Evolutionary conservation across 2,888 invertebrate species (phyloP), one percentile per base, ranked within the genome.

Genomic region (Caenorhabditis sp.): DNA sequence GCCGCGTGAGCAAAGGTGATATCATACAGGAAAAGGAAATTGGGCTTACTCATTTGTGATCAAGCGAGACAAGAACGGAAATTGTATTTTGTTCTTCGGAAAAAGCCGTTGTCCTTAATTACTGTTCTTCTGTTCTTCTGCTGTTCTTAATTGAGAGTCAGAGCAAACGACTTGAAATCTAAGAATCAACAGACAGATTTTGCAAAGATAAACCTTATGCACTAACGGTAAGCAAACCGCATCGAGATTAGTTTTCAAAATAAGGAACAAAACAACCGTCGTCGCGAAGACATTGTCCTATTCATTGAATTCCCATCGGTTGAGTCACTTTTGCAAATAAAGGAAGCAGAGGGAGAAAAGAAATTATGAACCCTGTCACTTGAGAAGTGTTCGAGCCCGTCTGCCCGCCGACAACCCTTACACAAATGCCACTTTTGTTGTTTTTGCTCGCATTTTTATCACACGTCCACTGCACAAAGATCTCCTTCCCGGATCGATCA

Each of bases 1-100:
- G 50, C 65, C 59, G 53, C 70, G 45, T 52, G 59, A 70, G 58
- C 59, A 59, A 70, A 59, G 24, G 53, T 70, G 70, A 59, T 70
- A 45, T 70, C 59, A 70, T 70, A 70, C 59, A 59, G 53, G 50
- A 22, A 59, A 52, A 52, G 41, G 48, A 68, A 68, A 52, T 45
- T 59, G 70, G 48, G 59, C 53, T 70, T 30, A 48, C 50, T 68
- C 24, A 50, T 68, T 68, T 68, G 50, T 58, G 68, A 58, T 68
- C 58, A 66, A 46, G 53, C 53, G 46, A 55, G 20, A 52, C 50
- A 58, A 41, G 50, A 56, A 50, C 37, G 43, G 53, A 50, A 58
- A 17, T 35, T 2, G 13, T 39, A 11, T 11, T 52, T 30, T 41
- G 46, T 68, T 58, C 55, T 26, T n/a, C 26, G 6, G 35, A 37